Base-by-base conservation (phyloP, 2,113 vertebrate species). In the Hydrolagus affinis region DNA sequence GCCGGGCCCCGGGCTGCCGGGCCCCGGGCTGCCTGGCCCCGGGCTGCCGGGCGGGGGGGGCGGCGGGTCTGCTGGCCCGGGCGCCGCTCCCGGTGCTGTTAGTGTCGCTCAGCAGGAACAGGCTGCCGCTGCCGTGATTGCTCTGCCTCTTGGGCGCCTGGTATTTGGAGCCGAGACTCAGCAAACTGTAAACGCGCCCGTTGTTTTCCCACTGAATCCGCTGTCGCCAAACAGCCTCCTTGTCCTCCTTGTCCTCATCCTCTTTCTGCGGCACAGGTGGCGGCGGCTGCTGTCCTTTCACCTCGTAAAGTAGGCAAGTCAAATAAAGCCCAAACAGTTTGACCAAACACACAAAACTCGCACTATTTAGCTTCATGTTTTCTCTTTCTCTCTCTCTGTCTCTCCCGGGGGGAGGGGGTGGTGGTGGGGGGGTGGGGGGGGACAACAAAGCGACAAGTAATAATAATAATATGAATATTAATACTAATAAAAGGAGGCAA, bases 121-220 rank as follows among this genome's bases (percentile, higher is more conserved):
- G 15, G 77, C 62, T 28, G 77, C 62, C 6, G 14, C 59, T 19
- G 77, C 30, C 66, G 77, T 60, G 62, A 6, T 25, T 72, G 44
- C 87, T 86, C 7, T 30, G 56, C 21, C 60, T 85, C 28, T 85
- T 57, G 12, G 94, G 89, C 0, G 95, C 94, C 87, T 94, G 92
- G 90, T 96, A 96, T 88, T 93, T 90, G 0, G 96, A 87, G 6
- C 94, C 95, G n/a, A 90, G 92, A 90, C 95, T 96, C 80, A 95
- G 90, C 83, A 98, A 91, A 88, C 95, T 95, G 88, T 93, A 97
- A 83, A 96, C 93, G 91, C 95, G 95, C 86, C 97, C 97, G 89
- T 96, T 96, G 87, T 95, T 95, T 90, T 93, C 93, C 97, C 97
- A 98, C 87, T 94, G 94, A 87, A 96, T 93, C 77, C 91, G 89